A percentile compares a stretch with the other conserved stretches of the same genome.
These are phyloP conservation scores for Drosophila lowei DNA, from an alignment of 1,140 invertebrate genomes.

Conservation along the genomic window DNA sequence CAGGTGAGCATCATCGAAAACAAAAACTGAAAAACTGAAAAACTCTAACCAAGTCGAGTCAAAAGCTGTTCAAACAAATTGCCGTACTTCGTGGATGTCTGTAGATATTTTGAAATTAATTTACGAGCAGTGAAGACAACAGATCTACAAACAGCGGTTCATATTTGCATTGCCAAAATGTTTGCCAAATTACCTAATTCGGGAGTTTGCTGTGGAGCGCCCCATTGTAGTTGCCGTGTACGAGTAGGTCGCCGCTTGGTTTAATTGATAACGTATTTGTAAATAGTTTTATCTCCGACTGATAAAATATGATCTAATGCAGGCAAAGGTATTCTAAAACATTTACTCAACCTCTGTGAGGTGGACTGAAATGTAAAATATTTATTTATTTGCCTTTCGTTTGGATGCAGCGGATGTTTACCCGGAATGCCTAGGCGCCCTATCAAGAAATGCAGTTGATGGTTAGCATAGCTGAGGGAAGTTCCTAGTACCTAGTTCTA, in stretches of 20 bases:
- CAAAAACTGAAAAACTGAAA: not conserved
- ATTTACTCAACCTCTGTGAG: slow-evolving; percentile 9
- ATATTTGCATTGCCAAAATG: slow-evolving; percentile 16
- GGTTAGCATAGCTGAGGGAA: too few species aligned
- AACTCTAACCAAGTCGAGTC: not conserved
- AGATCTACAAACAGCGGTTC: slow-evolving; percentile 10
- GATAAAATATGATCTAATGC: slow-evolving; percentile 54
- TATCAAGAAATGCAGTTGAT: too few species aligned
- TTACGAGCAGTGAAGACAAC: slow-evolving; percentile 2
- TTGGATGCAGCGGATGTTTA: slow-evolving; percentile 15
- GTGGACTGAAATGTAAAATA: slow-evolving; percentile 14
- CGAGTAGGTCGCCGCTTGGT: slow-evolving; percentile 5
- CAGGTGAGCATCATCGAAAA: slow-evolving; percentile 52
- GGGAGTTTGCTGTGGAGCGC: slow-evolving; percentile 4
- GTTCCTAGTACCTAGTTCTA: too few species aligned
- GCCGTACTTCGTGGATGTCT: slow-evolving; percentile 9
- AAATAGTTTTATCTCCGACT: slow-evolving; percentile 59
- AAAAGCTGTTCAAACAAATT: slow-evolving; percentile 70
- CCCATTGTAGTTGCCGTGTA: not conserved
- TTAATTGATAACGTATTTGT: slow-evolving; percentile 48
- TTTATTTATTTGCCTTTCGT: slow-evolving; percentile 22
- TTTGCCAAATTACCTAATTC: slow-evolving; percentile 34
- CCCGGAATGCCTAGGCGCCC: not conserved
- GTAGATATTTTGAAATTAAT: slow-evolving; percentile 20
- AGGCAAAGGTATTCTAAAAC: too few species aligned